These are phyloP conservation scores for Nipponacmea schrenckii DNA, from an alignment of 2,888 invertebrate species.

Conservation along the genomic window DNA sequence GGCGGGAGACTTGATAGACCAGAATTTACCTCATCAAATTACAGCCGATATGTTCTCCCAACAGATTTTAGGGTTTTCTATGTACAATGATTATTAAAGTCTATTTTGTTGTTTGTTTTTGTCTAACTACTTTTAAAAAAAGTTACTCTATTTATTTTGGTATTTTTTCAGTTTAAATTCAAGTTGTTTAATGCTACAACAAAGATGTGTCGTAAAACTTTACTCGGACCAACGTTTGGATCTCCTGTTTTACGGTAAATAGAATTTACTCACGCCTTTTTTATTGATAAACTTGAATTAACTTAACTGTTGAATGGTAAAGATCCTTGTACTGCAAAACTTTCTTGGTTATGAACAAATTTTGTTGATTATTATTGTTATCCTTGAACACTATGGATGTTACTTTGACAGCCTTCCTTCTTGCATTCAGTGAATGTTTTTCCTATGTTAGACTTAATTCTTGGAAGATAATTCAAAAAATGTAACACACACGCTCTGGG, in stretches of 20 bases:
- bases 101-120: no score
- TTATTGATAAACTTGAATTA: no score
- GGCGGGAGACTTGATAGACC: conserved; percentile 61
- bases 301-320: background rate
- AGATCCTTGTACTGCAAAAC: background rate
- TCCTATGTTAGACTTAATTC: no score
- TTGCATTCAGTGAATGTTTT: no score
- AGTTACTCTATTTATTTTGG: no score
- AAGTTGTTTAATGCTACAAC: conserved; percentile 76
- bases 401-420: no score
- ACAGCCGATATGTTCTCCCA: conserved; percentile 62
- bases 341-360: no score
- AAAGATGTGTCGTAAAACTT: conserved; percentile 76
- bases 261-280: background rate
- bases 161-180: conserved; percentile 74
- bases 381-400: no score
- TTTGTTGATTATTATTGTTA: no score
- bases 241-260: conserved; percentile 71
- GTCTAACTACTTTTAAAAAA: no score
- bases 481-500: no score
- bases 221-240: conserved; percentile 78
- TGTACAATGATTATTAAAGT: conserved; percentile 44
- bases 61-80: conserved; percentile 63
- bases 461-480: no score
- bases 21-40: conserved; percentile 62